phyloP scores from a whole-genome alignment of 1,140 invertebrate species.

The Odontomachus brunneus region DNA sequence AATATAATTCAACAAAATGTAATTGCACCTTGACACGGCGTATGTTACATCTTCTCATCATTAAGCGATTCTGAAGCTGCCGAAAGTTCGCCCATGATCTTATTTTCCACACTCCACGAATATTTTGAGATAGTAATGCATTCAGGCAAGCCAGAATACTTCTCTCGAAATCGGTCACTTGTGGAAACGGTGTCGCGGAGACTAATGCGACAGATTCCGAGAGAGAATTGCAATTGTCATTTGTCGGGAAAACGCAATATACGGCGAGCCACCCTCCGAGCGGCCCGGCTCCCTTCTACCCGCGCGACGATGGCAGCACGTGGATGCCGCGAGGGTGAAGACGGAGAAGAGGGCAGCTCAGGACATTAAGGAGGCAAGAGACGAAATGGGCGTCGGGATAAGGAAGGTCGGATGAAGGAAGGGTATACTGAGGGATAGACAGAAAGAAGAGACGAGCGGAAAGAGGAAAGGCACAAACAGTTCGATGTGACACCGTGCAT shows the following conservation, averaged over 20 bases:
- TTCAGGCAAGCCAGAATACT: not conserved
- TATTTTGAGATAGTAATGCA: not conserved
- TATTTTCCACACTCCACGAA: not conserved
- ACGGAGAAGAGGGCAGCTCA: constrained; percentile 36
- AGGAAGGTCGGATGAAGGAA: constrained; percentile 55
- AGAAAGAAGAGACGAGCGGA: constrained; percentile 14
- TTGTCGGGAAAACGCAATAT: constrained; percentile 72
- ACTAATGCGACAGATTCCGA: constrained; percentile 67
- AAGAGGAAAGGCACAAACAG: constrained; percentile 33
- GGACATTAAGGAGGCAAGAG: constrained; percentile 70
- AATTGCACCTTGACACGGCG: no score
- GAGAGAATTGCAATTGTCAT: constrained; percentile 74
- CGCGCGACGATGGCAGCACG: constrained; percentile 35
- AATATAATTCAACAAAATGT: no score
- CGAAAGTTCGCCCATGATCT: not conserved
- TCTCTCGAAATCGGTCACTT: not conserved
- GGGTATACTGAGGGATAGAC: not conserved
- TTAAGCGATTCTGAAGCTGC: not conserved
- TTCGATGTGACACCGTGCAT: constrained; percentile 57
- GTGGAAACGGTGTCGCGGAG: constrained; percentile 6
- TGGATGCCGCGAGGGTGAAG: constrained; percentile 50
- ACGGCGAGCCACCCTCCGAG: constrained; percentile 46
- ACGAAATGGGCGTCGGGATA: constrained; percentile 57
- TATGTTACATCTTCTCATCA: not conserved
- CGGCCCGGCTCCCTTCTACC: constrained; percentile 14